Evolutionary conservation across 2,888 invertebrate species (phyloP).

Genomic region (Drosophila acutilabella): DNA sequence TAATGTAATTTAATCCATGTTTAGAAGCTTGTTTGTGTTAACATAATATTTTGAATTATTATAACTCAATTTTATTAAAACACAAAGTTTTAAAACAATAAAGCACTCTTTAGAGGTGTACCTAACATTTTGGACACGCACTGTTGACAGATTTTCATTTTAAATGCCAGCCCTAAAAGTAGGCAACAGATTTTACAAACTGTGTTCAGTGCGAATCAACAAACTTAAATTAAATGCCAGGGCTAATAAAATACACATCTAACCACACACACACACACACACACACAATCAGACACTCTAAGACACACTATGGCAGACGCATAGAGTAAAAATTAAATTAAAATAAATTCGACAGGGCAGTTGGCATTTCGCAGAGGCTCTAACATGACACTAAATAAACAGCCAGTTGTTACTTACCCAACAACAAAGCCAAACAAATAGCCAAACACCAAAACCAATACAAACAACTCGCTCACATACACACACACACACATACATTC

Average conservation of each 20-base stretch:
- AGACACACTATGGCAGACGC: constrained; percentile 3
- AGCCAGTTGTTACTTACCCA: constrained; percentile 78
- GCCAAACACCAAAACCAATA: constrained; percentile 66
- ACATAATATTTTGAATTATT: no score
- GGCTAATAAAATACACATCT: constrained; percentile 62
- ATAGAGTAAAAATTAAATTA: constrained; percentile 62
- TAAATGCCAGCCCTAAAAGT: constrained; percentile 57
- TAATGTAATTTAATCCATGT: no score
- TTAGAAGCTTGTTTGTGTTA: no score
- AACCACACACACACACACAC: not conserved
- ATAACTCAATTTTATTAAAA: no score
- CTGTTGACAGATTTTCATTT: constrained; percentile 39
- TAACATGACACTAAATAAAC: constrained; percentile 81
- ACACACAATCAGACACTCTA: constrained; percentile 5
- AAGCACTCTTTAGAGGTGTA: not conserved
- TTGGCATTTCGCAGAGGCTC: constrained; percentile 28
- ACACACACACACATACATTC: constrained; percentile 6
- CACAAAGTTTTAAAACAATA: no score
- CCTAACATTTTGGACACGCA: constrained; percentile 38
- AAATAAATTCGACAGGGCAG: constrained; percentile 58
- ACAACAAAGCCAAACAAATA: constrained; percentile 77
- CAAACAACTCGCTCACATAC: constrained; percentile 46
- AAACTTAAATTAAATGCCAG: constrained; percentile 64
- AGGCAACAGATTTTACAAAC: constrained; percentile 56
- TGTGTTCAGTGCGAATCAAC: constrained; percentile 38